Percentiles rank a stretch among this genome's conserved stretches.
These are phyloP conservation scores for Cyclophora punctaria DNA, from an alignment of 2,888 invertebrate genomes.

Conservation along the genomic window DNA sequence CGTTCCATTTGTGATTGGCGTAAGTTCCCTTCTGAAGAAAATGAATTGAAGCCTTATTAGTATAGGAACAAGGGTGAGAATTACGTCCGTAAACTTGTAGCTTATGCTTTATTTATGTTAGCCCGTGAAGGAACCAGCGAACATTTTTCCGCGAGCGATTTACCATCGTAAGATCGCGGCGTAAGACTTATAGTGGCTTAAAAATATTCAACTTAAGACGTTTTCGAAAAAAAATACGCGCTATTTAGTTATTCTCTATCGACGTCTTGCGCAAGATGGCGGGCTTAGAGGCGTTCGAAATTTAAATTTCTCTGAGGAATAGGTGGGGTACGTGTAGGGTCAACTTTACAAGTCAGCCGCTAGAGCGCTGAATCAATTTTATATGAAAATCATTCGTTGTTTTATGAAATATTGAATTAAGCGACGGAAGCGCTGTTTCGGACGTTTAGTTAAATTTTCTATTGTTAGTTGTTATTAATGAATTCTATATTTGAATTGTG, in stretches of 20 bases:
- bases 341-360: conserved; percentile 27
- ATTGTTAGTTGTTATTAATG: too few relatives aligned
- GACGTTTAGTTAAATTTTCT: too few relatives aligned
- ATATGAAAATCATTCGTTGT: conserved; percentile 24
- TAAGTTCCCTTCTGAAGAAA: conserved; percentile 9
- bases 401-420: not conserved
- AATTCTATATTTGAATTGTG: too few relatives aligned
- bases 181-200: conserved; percentile 71
- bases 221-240: conserved; percentile 64
- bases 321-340: conserved; percentile 48
- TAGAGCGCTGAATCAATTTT: conserved; percentile 38
- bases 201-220: conserved; percentile 71
- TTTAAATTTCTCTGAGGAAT: conserved; percentile 72
- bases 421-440: conserved; percentile 14
- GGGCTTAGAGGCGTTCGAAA: conserved; percentile 64
- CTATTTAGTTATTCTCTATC: conserved; percentile 68
- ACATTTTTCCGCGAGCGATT: conserved; percentile 73
- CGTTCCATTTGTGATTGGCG: conserved; percentile 17
- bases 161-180: conserved; percentile 61
- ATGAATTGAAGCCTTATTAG: conserved; percentile 11
- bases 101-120: conserved; percentile 21
- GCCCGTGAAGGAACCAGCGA: conserved; percentile 44
- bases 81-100: conserved; percentile 2
- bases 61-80: fast-evolving
- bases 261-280: conserved; percentile 74